Base-by-base conservation (phyloP, 2,888 invertebrate genomes). In the Microplitis manilae region DNA sequence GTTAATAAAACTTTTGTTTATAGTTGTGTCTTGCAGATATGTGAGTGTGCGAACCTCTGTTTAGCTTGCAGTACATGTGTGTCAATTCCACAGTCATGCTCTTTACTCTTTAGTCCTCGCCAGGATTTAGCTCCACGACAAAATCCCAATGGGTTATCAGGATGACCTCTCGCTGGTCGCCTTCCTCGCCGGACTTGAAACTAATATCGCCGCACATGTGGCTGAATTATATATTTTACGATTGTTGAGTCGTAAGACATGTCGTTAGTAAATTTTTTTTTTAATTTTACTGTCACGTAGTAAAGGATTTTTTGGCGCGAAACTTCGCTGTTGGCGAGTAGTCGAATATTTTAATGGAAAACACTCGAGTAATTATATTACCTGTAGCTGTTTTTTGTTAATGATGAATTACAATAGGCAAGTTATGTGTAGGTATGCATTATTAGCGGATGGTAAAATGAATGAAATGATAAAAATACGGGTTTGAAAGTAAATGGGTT, bases 111-210 rank as follows among this genome's bases (percentile, higher is more conserved):
- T 30, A 30, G 30, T 30, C 30, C 30, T 30, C 30, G 30, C 30
- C 30, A 77, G 70, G 74, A 50, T 60, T 59, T 50, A 38, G 15
- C 72, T 73, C 30, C 0, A 78, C 79, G 71, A 80, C 74, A 72
- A 72, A 74, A 73, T 77, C 68, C 59, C 73, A 67, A 64, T 73
- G 75, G 80, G 80, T 81, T 81, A 82, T 82, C 82, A 65, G 80
- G 80, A 81, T 82, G 80, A 82, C 80, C 79, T 74, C 79, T 73
- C 68, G 41, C 68, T 62, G 62, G 41, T 77, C 73, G 68, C 68
- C 73, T 73, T 73, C 73, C 69, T 71, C 4, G 13, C 2, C 30
- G 30, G 30, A 30, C 30, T 30, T 30, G 30, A 30, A 30, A 30
- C 30, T 30, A 30, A 30, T 30, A 30, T 30, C 2, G 2, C 30